These are phyloP conservation scores for Eledona agricola DNA, from an alignment of 2,888 invertebrate species.

Conservation along the genomic window DNA sequence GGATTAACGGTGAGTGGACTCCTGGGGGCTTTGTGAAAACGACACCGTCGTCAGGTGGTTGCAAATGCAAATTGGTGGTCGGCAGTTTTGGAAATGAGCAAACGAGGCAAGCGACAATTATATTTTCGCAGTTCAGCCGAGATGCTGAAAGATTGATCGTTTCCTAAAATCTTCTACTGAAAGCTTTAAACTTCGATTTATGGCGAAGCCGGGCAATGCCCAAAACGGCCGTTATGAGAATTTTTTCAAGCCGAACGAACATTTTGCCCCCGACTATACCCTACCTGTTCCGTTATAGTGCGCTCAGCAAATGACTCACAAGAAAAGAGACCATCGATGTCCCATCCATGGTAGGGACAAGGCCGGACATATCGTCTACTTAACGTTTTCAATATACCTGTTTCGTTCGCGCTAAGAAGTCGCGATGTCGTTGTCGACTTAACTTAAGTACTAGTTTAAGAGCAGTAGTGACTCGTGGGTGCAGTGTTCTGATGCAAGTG, in stretches of 20 bases:
- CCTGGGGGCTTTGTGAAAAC: conserved; percentile 4
- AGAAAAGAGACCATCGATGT: conserved; percentile 36
- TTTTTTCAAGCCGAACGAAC: too few species aligned
- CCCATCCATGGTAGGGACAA: conserved; percentile 34
- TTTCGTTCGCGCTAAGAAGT: conserved; percentile 16
- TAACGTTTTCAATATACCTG: conserved; percentile 32
- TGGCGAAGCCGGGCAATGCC: too few species aligned
- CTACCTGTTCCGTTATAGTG: conserved; percentile 39
- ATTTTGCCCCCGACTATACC: conserved; percentile 28
- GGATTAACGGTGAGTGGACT: conserved; percentile 73
- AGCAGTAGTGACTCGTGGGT: conserved; percentile 13
- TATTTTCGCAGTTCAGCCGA: too few species aligned
- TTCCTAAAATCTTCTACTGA: too few species aligned
- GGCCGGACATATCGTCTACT: conserved; percentile 24
- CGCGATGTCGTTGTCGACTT: conserved; percentile 8
- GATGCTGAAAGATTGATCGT: too few species aligned
- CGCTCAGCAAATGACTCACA: conserved; percentile 38
- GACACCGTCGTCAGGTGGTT: conserved; percentile 23
- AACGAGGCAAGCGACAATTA: too few species aligned
- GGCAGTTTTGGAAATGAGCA: conserved; percentile 12
- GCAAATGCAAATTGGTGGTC: too few species aligned
- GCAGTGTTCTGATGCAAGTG: too few species aligned
- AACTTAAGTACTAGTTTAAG: conserved; percentile 20
- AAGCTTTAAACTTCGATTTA: too few species aligned
- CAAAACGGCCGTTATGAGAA: too few species aligned